Percentiles rank a stretch among this genome's conserved stretches.
These are phyloP conservation scores for Brachypteracias leptosomus DNA, from an alignment of 2,113 vertebrate species.

Conservation along the genomic window DNA sequence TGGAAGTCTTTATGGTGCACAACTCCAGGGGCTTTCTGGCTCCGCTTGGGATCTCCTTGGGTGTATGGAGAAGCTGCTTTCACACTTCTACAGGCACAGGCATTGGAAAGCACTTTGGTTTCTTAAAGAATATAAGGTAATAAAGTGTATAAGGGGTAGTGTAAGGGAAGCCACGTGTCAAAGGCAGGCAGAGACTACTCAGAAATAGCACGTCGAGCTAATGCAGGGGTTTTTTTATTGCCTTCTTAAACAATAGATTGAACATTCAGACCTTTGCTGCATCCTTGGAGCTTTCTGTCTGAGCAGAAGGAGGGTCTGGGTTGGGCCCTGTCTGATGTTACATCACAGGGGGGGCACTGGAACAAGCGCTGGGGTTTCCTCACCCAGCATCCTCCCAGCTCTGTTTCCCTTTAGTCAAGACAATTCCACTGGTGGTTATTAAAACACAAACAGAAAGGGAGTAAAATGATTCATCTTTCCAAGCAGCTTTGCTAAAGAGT, in stretches of 20 bases:
- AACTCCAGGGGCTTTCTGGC: conserved; percentile 34
- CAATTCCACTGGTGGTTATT: not conserved
- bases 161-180: not conserved
- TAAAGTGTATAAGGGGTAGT: not conserved
- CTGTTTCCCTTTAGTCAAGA: not conserved
- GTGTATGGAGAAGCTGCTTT: not conserved
- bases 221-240: not conserved
- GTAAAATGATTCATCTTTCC: not conserved
- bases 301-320: not conserved
- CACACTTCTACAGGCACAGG: not conserved
- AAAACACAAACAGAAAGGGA: not conserved
- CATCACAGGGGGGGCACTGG: rapidly evolving
- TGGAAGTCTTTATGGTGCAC: conserved; percentile 35
- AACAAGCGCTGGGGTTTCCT: not conserved
- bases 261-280: not conserved
- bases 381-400: not conserved
- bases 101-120: not conserved
- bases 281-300: not conserved
- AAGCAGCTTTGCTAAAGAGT: not conserved
- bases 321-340: not conserved
- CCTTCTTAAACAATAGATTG: not conserved
- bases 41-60: not conserved
- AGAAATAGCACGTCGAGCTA: not conserved
- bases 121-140: not conserved
- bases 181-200: not conserved